Evolutionary conservation across 2,113 vertebrate species (phyloP), one percentile per base, ranked within the genome.

Genomic region (Burhinus bistriatus): DNA sequence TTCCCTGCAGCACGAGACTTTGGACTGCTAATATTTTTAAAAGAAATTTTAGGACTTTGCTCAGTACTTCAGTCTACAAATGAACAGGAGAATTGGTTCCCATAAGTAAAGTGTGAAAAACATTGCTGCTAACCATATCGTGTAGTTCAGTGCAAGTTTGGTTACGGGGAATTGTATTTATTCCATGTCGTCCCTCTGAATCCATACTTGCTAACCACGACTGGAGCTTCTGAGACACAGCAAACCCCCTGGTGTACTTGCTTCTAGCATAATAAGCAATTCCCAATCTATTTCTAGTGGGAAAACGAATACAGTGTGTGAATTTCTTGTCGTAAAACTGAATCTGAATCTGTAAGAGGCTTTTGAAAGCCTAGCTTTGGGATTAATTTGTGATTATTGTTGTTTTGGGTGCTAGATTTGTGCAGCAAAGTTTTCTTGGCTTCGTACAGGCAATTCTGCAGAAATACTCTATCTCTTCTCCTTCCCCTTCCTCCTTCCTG

Each of bases 81-180:
- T 17, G 25, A 96, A 51, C 3, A 64, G 49, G 22, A 88, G 51
- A 45, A 90, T 66, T 83, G 27, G 8, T 71, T 86, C 51, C 55
- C 42, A 0, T 45, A 88, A 72, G 29, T 49, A 14, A 76, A 49
- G 29, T 32, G 20, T 77, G 65, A 42, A 95, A 62, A 90, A 29
- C 38, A 40, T 40, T 0, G 0, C 51, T 73, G 36, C 38, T 83
- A 78, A 59, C 25, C 11, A 4, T 54, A 51, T 62, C 1, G 3
- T 29, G 26, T 64, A 45, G 66, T 42, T 90, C 51, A 55, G 23
- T 32, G 32, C 30, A 55, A 54, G 42, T 71, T 25, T 13, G 8
- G 30, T 66, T 32, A 19, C 1, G 5, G n/a, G 26, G 9, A 89
- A 57, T 17, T 81, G 25, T 62, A 9, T 89, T 89, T 90, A 42